These are phyloP conservation scores for Drosophila niveifrons DNA, from an alignment of 2,888 invertebrate species.

Conservation along the genomic window DNA sequence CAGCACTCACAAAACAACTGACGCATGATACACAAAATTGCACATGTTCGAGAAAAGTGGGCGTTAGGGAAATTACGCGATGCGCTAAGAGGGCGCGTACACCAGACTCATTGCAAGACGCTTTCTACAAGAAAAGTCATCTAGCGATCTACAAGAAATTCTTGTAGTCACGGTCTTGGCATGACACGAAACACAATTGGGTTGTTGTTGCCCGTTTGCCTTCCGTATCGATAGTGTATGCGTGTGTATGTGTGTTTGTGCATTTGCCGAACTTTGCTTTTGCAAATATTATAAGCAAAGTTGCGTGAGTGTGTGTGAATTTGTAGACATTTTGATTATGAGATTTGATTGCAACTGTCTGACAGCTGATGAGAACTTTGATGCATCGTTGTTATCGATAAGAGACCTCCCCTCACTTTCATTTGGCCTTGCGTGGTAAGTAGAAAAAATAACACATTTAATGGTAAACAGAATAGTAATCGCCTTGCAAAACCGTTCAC, in stretches of 20 bases:
- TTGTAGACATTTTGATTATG: conserved; percentile 3
- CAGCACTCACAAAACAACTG: too few species aligned
- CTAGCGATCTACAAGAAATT: too few species aligned
- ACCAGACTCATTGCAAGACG: too few species aligned
- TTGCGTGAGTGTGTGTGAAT: conserved; percentile 1
- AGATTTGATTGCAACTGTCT: conserved; percentile 49
- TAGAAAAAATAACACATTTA: conserved; percentile 6
- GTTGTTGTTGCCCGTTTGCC: conserved; percentile 32
- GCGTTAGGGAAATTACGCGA: too few species aligned
- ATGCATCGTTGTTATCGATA: conserved; percentile 57
- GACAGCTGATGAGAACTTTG: conserved; percentile 47
- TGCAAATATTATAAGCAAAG: conserved; percentile 6
- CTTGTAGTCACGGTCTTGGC: too few species aligned
- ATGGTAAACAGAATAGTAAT: conserved; percentile 16
- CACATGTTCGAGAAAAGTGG: too few species aligned
- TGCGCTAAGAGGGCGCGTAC: too few species aligned
- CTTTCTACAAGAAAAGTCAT: too few species aligned
- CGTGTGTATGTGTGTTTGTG: conserved; percentile 3
- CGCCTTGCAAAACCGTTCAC: conserved; percentile 10
- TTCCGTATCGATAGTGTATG: conserved; percentile 16
- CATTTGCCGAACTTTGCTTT: conserved; percentile 15
- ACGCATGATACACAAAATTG: too few species aligned
- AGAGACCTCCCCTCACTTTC: conserved; percentile 51
- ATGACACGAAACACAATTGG: too few species aligned
- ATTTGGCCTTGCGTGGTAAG: conserved; percentile 33